Base-by-base conservation (phyloP, 2,888 invertebrate genomes). In the Cryptus viduatorius region DNA sequence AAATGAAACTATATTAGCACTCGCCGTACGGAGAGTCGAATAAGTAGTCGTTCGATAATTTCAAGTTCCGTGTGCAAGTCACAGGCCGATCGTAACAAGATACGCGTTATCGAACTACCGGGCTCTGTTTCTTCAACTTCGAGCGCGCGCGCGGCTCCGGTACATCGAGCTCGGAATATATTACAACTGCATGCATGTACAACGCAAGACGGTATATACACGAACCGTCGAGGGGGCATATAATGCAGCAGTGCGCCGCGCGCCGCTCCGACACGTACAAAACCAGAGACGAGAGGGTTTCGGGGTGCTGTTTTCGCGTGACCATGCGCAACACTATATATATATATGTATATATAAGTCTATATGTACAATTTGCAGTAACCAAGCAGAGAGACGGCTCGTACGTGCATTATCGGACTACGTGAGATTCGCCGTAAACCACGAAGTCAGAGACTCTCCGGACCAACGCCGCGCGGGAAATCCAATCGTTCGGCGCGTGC, bases 341-440 rank as follows among this genome's bases (percentile, higher is more conserved):
- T 19, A 44, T 14, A 31, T n/a, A 14, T 1, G 8, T n/a, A 42
- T 42, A 42, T 42, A 4, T 65, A n/a, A 42, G n/a, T 37, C 29
- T 53, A 29, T 14, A 7, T 31, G 61, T 31, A 31, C 12, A n/a
- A 31, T 19, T 4, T 14, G 14, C 16, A 61, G 59, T 59, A 59
- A 10, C 7, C 4, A 10, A 4, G n/a, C 31, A 1, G 37, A 46
- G 5, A 44, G 50, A 53, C 44, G 46, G 42, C 14, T 1, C 19
- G 37, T 48, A 80, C 79, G 73, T 80, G 79, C 59, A 73, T 80
- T 80, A 80, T 80, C 79, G 67, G 31, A 10, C 46, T 73, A 80
- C 79, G 79, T 80, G 73, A 73, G 53, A 80, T 68, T 73, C 73
- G 31, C 72, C 44, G 37, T 72, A 72, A 79, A 72, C 46, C 64